phyloP scores from a whole-genome alignment of 2,888 invertebrate species.

The Leptinotarsa rubiginosa region DNA sequence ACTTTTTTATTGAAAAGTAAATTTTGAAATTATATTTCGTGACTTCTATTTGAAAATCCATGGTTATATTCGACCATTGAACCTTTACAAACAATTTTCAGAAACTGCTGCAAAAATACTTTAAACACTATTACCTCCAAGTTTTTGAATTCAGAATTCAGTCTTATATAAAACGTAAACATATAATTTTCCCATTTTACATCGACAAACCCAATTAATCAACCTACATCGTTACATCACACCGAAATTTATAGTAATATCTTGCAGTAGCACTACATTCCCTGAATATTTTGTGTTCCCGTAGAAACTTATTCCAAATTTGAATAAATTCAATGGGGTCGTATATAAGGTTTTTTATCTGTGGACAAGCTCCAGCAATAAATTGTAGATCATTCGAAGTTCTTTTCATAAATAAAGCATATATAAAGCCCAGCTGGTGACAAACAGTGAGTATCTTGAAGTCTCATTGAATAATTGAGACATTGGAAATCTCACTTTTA shows the following conservation, averaged over 20 bases:
- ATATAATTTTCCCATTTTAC: background rate
- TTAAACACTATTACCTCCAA: too few species aligned
- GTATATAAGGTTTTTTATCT: constrained; percentile 14
- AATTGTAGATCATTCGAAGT: constrained; percentile 16
- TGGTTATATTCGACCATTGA: too few species aligned
- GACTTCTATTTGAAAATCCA: too few species aligned
- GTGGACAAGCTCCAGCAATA: constrained; percentile 23
- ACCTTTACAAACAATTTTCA: too few species aligned
- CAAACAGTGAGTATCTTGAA: constrained; percentile 10
- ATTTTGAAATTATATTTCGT: too few species aligned
- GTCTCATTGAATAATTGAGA: constrained; percentile 21
- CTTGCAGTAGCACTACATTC: constrained; percentile 13
- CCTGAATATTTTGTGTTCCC: constrained; percentile 12
- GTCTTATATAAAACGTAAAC: background rate
- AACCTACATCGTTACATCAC: background rate
- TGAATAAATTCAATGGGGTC: constrained; percentile 15
- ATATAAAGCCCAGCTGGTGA: constrained; percentile 15
- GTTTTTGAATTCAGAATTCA: background rate
- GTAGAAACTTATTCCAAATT: constrained; percentile 16
- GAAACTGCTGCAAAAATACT: too few species aligned
- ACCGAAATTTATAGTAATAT: constrained; percentile 16
- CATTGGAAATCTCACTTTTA: constrained; percentile 23
- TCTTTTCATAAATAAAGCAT: constrained; percentile 11
- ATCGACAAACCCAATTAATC: background rate
- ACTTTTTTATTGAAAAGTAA: too few species aligned